Evolutionary conservation across 2,888 invertebrate species (phyloP).

Genomic region (Hydrotaea diabolus): DNA sequence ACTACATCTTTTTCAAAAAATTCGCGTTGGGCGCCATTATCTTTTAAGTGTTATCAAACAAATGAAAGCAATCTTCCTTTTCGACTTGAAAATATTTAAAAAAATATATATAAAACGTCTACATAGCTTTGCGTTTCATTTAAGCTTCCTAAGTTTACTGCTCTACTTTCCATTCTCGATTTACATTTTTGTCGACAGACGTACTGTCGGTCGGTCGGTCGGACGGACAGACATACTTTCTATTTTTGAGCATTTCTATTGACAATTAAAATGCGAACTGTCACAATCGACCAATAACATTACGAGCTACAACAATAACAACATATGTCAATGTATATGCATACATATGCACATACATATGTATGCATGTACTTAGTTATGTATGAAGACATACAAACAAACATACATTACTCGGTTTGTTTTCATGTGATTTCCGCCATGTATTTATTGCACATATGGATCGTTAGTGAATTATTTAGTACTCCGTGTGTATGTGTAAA

Average conservation of each 20-base stretch:
- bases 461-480: not conserved
- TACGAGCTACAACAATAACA: not conserved
- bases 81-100: no score
- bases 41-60: no score
- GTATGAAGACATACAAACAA: not conserved
- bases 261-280: constrained; percentile 24
- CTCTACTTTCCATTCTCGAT: constrained; percentile 7
- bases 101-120: no score
- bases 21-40: no score
- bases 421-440: constrained; percentile 2
- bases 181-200: not conserved
- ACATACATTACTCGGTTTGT: constrained; percentile 6
- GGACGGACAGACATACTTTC: constrained; percentile 10
- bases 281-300: constrained; percentile 20
- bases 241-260: constrained; percentile 25
- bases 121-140: no score
- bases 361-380: no score
- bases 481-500: not conserved
- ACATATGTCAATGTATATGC: not conserved
- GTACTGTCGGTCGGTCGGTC: no score
- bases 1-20: no score
- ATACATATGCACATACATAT: no score
- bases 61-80: no score
- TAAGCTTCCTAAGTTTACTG: not conserved
- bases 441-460: not conserved